A percentile compares a stretch with the other conserved stretches of the same genome.
Conservation (phyloP, 92 coral and sea anemone genomes). For the Epizoanthus stellaris region DNA sequence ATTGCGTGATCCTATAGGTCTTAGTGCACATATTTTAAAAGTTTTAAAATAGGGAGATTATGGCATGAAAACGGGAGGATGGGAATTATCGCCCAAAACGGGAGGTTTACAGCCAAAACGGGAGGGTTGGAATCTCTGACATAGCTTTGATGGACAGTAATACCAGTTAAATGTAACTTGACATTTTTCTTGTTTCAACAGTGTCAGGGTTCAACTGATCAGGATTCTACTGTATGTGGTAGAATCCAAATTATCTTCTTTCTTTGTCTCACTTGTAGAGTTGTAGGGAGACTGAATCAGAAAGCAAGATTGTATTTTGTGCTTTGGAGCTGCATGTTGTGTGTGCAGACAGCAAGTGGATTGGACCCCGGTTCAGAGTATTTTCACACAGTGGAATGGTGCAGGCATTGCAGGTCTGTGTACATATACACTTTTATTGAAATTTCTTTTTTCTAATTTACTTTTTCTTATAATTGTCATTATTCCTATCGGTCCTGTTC, state of each 20-base stretch:
- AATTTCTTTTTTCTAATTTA: background rate
- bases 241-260: background rate
- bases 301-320: constrained; percentile 50
- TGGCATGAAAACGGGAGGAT: too few species aligned
- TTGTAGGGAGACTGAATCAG: constrained; percentile 33
- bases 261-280: constrained; percentile 46
- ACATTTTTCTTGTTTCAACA: too few species aligned
- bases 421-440: background rate
- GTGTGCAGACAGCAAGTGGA: constrained; percentile 50
- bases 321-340: constrained; percentile 86
- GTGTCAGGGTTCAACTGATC: too few species aligned
- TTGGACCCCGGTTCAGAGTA: constrained; percentile 68
- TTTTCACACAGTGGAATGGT: constrained; percentile 81
- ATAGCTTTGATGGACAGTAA: too few species aligned
- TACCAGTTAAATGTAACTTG: too few species aligned
- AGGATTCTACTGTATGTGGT: too few species aligned
- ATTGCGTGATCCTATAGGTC: too few species aligned
- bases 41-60: too few species aligned
- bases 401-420: constrained; percentile 37
- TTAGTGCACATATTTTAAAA: too few species aligned
- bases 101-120: too few species aligned
- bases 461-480: background rate
- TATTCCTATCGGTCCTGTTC: background rate
- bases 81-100: too few species aligned
- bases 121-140: too few species aligned